These are phyloP conservation scores for Onychomys arenicola DNA, from an alignment of 2,797 vertebrate genomes.

Conservation along the genomic window DNA sequence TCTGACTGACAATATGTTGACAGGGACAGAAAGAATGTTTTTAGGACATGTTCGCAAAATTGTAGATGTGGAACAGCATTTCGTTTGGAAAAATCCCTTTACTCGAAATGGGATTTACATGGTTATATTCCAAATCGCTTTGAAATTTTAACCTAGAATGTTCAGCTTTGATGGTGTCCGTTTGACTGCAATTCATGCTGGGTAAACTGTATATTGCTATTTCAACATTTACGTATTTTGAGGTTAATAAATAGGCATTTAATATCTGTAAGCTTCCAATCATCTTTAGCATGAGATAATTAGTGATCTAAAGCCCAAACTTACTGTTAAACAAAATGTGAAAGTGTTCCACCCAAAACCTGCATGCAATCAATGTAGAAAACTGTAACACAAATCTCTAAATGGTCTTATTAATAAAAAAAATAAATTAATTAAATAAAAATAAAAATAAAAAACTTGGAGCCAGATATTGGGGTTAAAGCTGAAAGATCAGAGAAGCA, in stretches of 20 bases:
- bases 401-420: too few species aligned
- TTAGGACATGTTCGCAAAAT: slow-evolving; percentile 64
- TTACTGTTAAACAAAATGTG: slow-evolving; percentile 46
- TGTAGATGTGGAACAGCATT: slow-evolving; percentile 23
- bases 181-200: slow-evolving; percentile 35
- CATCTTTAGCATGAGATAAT: slow-evolving; percentile 48
- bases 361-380: slow-evolving; percentile 21
- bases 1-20: slow-evolving; percentile 48
- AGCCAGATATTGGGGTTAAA: too few species aligned
- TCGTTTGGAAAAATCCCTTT: slow-evolving; percentile 69
- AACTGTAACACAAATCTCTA: too few species aligned
- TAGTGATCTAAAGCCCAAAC: slow-evolving; percentile 49
- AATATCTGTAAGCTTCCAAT: slow-evolving; percentile 53
- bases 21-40: slow-evolving; percentile 37
- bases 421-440: too few species aligned
- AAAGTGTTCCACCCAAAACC: slow-evolving; percentile 16
- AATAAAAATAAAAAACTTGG: too few species aligned
- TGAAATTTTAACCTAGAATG: slow-evolving; percentile 74
- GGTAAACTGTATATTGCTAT: slow-evolving; percentile 43
- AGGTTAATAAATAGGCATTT: slow-evolving; percentile 58
- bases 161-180: slow-evolving; percentile 46
- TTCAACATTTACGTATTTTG: slow-evolving; percentile 49
- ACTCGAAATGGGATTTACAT: slow-evolving; percentile 68
- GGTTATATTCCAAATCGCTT: slow-evolving; percentile 65
- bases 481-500: too few species aligned